A percentile compares a stretch with the other conserved stretches of the same genome.
phyloP scores from a whole-genome alignment of 2,797 vertebrate species.

The Ciconia nigra region DNA sequence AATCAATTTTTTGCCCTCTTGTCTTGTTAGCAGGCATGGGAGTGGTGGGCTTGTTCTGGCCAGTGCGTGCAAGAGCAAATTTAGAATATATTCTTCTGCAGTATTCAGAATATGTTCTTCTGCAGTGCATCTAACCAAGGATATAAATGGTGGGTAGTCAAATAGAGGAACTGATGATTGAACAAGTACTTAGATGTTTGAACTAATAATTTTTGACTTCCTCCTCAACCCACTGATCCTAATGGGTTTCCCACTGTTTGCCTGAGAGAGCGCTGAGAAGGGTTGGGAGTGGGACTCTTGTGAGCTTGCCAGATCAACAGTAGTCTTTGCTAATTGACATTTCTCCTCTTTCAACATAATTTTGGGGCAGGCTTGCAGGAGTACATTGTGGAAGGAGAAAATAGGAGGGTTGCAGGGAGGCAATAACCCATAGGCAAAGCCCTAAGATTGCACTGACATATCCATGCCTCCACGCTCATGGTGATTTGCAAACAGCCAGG shows the following conservation, averaged over 20 bases:
- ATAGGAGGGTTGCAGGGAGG: neutral
- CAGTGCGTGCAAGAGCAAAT: neutral
- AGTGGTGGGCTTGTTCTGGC: neutral
- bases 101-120: neutral
- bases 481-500: conserved; percentile 47
- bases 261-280: neutral
- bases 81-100: neutral
- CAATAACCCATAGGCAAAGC: conserved; percentile 33
- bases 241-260: conserved; percentile 11
- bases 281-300: neutral
- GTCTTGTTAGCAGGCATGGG: neutral
- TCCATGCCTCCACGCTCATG: conserved; percentile 37
- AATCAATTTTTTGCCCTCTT: neutral
- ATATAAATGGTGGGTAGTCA: neutral
- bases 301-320: neutral
- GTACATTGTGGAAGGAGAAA: neutral
- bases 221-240: neutral
- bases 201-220: neutral
- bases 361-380: neutral
- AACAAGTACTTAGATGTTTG: neutral
- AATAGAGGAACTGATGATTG: neutral
- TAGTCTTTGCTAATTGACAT: neutral
- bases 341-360: neutral
- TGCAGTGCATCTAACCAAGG: neutral
- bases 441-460: neutral